Evolutionary conservation across 2,113 vertebrate species (phyloP).

Genomic region (Crypturellus undulatus): DNA sequence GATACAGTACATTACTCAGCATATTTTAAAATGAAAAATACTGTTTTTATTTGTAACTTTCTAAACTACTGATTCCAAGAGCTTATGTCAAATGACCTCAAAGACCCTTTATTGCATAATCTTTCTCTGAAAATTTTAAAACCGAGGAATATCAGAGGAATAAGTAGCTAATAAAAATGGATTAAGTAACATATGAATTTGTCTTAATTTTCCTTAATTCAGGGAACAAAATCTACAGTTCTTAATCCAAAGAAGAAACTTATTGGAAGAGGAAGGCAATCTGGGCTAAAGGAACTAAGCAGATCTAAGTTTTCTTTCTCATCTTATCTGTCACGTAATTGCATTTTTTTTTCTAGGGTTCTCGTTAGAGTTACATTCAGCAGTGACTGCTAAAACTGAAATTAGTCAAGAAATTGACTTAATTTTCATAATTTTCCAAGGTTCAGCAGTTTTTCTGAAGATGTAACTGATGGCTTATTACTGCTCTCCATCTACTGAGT

Average conservation of each 20-base stretch:
- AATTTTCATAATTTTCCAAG: constrained; percentile 28
- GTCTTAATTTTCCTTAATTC: neutral
- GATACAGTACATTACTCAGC: neutral
- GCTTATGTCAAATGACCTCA: neutral
- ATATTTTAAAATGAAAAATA: neutral
- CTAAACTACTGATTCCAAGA: neutral
- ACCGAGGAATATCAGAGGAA: neutral
- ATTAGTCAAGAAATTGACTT: neutral
- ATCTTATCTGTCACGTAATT: neutral
- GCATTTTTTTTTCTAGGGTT: neutral
- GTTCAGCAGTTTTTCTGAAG: neutral
- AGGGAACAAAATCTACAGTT: neutral
- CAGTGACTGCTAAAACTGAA: neutral
- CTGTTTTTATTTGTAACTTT: neutral
- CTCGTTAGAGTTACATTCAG: neutral
- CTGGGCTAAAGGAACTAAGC: neutral
- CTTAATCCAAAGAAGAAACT: neutral
- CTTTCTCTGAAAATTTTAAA: neutral
- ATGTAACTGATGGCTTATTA: neutral
- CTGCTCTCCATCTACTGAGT: neutral
- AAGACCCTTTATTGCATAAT: neutral
- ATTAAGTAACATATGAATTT: neutral
- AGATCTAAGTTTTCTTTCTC: neutral
- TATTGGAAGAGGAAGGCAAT: neutral
- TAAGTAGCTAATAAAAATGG: neutral